Conservation (phyloP, 2,888 invertebrate genomes). For the Mimumesa dahlbomi region DNA sequence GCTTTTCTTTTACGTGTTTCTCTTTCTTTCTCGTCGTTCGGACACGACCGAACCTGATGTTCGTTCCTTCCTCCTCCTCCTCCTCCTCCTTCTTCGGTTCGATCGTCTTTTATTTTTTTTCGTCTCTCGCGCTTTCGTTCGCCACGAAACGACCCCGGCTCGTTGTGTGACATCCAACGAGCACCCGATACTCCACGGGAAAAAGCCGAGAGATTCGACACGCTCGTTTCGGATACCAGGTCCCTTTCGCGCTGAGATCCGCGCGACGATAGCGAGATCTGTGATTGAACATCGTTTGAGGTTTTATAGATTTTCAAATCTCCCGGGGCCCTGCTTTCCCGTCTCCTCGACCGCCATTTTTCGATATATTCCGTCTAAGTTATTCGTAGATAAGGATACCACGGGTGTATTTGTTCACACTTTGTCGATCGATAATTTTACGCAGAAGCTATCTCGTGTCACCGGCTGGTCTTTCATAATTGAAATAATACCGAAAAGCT, state of each 20-base stretch:
- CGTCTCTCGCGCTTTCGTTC: conserved; percentile 38
- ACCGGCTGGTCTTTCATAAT: too few species aligned
- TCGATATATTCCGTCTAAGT: too few species aligned
- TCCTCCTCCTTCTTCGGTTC: conserved; percentile 15
- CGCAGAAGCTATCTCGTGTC: too few species aligned
- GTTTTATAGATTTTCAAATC: too few species aligned
- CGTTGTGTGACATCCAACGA: conserved; percentile 48
- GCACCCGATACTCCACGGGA: conserved; percentile 44
- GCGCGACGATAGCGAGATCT: conserved; percentile 40
- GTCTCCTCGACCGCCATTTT: too few species aligned
- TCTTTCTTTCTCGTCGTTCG: conserved; percentile 11
- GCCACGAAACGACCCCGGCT: conserved; percentile 32
- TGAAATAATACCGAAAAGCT: too few species aligned
- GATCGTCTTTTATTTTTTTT: conserved; percentile 22
- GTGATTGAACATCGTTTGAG: too few species aligned
- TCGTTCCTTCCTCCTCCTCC: background rate
- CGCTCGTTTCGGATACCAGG: conserved; percentile 54
- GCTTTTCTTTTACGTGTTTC: conserved; percentile 19
- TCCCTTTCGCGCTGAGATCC: conserved; percentile 35
- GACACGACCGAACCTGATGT: background rate
- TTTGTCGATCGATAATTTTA: too few species aligned
- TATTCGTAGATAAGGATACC: too few species aligned
- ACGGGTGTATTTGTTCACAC: too few species aligned
- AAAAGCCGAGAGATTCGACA: conserved; percentile 47
- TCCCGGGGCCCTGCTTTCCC: too few species aligned